Conservation (phyloP, 1,140 invertebrate genomes). For the Drosophila seguyi region DNA sequence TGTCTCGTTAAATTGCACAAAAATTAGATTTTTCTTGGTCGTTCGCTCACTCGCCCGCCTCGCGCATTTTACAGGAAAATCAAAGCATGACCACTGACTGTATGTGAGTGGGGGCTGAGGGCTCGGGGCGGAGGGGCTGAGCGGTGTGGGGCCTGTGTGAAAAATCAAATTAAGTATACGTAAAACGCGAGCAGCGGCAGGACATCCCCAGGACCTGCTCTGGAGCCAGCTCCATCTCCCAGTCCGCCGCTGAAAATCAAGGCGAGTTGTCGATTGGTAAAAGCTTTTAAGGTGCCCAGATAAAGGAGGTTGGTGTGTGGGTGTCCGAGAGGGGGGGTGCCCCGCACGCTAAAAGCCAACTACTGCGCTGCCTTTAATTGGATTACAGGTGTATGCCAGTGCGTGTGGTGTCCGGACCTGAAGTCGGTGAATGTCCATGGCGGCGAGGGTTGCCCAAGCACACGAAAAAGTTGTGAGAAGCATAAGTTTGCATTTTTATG, state of each 20-base stretch:
- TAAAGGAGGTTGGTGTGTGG: constrained; percentile 32
- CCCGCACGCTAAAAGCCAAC: constrained; percentile 81
- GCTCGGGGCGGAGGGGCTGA: background rate
- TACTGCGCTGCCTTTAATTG: constrained; percentile 83
- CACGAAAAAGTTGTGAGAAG: constrained; percentile 74
- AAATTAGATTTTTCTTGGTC: constrained; percentile 79
- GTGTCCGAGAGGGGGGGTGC: constrained; percentile 11
- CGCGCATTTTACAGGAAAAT: constrained; percentile 56
- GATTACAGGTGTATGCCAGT: constrained; percentile 73
- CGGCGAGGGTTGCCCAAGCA: constrained; percentile 48
- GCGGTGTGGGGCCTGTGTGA: constrained; percentile 57
- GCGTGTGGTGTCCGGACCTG: constrained; percentile 42
- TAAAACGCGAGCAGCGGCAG: constrained; percentile 73
- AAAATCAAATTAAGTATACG: constrained; percentile 84
- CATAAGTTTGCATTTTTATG: constrained; percentile 84
- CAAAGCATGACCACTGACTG: constrained; percentile 79
- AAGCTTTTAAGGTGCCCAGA: constrained; percentile 80
- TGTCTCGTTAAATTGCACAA: constrained; percentile 84
- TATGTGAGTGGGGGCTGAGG: constrained; percentile 29
- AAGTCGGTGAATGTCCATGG: constrained; percentile 27
- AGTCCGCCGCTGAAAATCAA: constrained; percentile 73
- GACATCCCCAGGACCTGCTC: constrained; percentile 25
- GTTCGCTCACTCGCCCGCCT: constrained; percentile 13
- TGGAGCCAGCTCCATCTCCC: constrained; percentile 32
- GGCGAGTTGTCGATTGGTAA: constrained; percentile 82